Evolutionary conservation across 2,113 vertebrate species (phyloP).

Genomic region (Calyptomena viridis): DNA sequence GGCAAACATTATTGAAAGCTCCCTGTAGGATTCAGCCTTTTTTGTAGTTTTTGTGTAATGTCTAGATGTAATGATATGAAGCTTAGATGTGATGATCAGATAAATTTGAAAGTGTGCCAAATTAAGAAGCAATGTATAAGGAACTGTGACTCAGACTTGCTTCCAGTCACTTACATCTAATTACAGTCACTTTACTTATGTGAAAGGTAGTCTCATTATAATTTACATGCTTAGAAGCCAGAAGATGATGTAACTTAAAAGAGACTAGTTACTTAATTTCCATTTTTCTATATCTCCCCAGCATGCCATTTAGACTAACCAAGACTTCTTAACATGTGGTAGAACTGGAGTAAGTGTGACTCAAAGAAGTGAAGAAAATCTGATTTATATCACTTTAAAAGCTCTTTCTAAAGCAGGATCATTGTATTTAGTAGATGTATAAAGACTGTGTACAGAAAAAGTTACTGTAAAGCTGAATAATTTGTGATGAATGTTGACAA

Average conservation of each 20-base stretch:
- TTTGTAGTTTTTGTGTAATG: not conserved
- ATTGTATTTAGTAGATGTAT: not conserved
- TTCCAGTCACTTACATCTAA: constrained; percentile 19
- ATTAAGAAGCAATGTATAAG: not conserved
- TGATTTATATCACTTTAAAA: not conserved
- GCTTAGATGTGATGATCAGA: not conserved
- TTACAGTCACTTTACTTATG: not conserved
- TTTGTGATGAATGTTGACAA: not conserved
- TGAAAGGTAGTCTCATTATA: not conserved
- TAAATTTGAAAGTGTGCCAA: constrained; percentile 9
- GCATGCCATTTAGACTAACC: not conserved
- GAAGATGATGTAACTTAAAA: not conserved
- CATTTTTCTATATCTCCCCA: not conserved
- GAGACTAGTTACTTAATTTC: not conserved
- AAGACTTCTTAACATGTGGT: not conserved
- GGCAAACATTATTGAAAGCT: not conserved
- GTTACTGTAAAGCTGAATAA: not conserved
- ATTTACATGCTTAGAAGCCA: not conserved
- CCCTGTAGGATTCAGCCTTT: not conserved
- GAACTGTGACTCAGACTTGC: not conserved
- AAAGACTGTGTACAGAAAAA: not conserved
- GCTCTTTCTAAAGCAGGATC: not conserved
- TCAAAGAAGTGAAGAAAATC: not conserved
- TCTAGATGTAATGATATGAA: not conserved
- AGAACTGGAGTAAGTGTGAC: not conserved